Percentiles rank a stretch among this genome's conserved stretches.
phyloP scores from a whole-genome alignment of 1,140 invertebrate species.

The Euura saliciscinereae region DNA sequence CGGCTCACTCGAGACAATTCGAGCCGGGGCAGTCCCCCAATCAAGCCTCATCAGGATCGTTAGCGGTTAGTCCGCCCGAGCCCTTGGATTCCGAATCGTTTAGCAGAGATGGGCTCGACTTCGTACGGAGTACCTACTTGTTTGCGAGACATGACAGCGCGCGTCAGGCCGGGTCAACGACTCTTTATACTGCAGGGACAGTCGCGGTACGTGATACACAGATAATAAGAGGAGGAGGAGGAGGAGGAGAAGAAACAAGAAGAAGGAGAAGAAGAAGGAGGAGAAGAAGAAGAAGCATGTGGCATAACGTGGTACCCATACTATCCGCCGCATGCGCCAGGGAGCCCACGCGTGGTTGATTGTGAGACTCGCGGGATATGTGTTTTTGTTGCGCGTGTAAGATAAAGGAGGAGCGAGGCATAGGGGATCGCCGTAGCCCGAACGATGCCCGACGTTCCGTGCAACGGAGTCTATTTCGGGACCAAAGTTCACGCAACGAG shows the following conservation, averaged over 20 bases:
- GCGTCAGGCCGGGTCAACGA: neutral
- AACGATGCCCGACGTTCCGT: neutral
- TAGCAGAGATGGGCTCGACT: neutral
- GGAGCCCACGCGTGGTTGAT: too few species aligned
- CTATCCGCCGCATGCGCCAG: neutral
- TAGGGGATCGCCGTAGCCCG: neutral
- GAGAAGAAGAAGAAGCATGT: neutral
- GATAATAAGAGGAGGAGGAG: too few species aligned
- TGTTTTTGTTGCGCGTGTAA: neutral
- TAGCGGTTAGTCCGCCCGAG: neutral
- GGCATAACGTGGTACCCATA: neutral
- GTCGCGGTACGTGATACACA: too few species aligned
- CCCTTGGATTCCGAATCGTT: neutral
- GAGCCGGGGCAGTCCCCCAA: neutral
- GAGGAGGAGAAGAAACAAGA: too few species aligned
- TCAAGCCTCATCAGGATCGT: slow-evolving; percentile 3
- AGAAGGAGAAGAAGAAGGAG: too few species aligned
- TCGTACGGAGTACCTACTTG: neutral
- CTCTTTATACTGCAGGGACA: neutral
- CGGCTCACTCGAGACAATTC: neutral
- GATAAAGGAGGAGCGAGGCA: neutral
- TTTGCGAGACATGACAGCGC: neutral
- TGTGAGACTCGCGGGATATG: too few species aligned
- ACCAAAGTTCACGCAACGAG: neutral
- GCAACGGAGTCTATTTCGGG: neutral